These are phyloP conservation scores for Dunckerocampus dactyliophorus DNA, from an alignment of 2,113 vertebrate genomes.

Conservation along the genomic window DNA sequence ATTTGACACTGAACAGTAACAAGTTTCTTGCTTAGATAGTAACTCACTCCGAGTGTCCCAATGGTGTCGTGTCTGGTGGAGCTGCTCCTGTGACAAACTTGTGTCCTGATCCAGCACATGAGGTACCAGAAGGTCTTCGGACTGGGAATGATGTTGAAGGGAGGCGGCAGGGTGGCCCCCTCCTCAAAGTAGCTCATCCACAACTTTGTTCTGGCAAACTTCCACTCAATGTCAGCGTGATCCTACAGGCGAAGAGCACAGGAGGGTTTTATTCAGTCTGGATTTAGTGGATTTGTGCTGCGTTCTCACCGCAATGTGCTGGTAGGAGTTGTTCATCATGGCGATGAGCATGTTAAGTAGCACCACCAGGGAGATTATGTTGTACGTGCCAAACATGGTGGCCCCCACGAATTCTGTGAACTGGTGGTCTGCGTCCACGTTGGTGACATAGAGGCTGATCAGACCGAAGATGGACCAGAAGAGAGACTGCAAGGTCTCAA, in stretches of 20 bases:
- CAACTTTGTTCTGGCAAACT: conserved; percentile 96
- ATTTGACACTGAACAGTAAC: not conserved
- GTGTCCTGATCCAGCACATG: conserved; percentile 85
- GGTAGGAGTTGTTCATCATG: conserved; percentile 99
- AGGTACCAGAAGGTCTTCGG: conserved; percentile 94
- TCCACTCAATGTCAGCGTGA: conserved; percentile 98
- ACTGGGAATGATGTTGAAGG: conserved; percentile 96
- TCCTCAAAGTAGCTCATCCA: conserved; percentile 99
- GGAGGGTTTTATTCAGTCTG: not conserved
- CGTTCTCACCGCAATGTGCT: conserved; percentile 93
- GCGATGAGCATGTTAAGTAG: conserved; percentile 98
- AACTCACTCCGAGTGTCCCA: conserved; percentile 87
- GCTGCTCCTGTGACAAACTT: conserved; percentile 81
- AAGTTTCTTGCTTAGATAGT: not conserved
- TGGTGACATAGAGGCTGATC: conserved; percentile 94
- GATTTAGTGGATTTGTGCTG: too few relatives aligned
- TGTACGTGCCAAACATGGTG: conserved; percentile 99
- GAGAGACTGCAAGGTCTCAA: conserved; percentile 95
- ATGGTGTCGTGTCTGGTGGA: conserved; percentile 83
- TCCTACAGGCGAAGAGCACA: conserved; percentile 74
- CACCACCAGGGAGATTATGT: conserved; percentile 95
- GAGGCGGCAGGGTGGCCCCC: conserved; percentile 93
- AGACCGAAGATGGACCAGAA: conserved; percentile 99
- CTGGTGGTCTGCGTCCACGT: conserved; percentile 87
- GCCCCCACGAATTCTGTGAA: conserved; percentile 97